Evolutionary conservation across 2,888 invertebrate species (phyloP), one percentile per base, ranked within the genome.

Genomic region (Palloptera scutellata): DNA sequence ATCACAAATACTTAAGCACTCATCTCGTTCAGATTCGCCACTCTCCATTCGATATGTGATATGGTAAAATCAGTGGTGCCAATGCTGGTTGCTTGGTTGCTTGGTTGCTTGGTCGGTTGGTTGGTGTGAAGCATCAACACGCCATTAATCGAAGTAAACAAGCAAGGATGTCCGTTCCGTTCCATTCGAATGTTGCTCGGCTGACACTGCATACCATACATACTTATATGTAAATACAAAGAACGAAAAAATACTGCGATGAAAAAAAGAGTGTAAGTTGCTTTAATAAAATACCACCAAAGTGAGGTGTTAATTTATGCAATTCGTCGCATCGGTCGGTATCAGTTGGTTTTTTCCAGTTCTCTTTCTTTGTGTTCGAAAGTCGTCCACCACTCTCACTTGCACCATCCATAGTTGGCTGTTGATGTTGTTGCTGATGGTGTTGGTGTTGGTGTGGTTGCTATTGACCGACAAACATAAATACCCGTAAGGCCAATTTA

Each of bases 251-350:
- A 67, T 53, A 64, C 13, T 54, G 17, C 17, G 17, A 17, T 15
- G 54, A 20, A 54, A 67, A 62, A 40, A 58, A 59, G 52, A 48
- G 30, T 42, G 20, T 67, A 67, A 72, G 71, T 30, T 30, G 30
- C 30, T 30, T 30, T 69, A 72, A 70, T 71, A 73, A 74, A 73
- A 72, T 72, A 69, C 74, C 74, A 71, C 72, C 71, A 72, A 72
- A 71, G 74, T 68, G 68, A 74, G 75, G 74, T 75, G 74, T 74
- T 76, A 76, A 76, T 75, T 76, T 74, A 74, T 74, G 72, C 75
- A 73, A 73, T 70, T 70, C 72, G 68, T 71, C 69, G 67, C 66
- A 66, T 67, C 55, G 43, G 63, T 67, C 69, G 58, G 54, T 20
- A 62, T 64, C 62, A 40, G 30, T 20, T 54, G 54, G 0, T 12